Percentiles rank a stretch among this genome's conserved stretches.
These are phyloP conservation scores for Anseranas semipalmata DNA, from an alignment of 2,113 vertebrate genomes.

Conservation along the genomic window DNA sequence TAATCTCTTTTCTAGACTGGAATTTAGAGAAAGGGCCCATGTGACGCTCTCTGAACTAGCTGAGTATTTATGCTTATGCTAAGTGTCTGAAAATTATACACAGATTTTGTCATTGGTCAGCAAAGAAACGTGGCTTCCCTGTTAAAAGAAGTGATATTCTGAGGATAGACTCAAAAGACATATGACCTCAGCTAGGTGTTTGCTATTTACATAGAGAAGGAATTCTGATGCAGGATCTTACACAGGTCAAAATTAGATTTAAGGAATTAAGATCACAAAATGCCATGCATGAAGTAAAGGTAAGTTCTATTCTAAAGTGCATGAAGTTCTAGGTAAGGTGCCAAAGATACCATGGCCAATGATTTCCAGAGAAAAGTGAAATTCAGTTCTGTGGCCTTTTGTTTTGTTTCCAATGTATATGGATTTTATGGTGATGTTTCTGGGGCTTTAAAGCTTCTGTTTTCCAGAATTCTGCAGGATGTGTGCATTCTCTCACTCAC, in stretches of 20 bases:
- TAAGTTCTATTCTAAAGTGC: too few species aligned
- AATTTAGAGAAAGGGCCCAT: neutral
- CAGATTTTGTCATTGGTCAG: neutral
- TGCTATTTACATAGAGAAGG: slow-evolving; percentile 7
- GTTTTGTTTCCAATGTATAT: neutral
- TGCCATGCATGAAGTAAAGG: neutral
- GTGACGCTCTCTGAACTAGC: neutral
- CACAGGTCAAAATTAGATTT: slow-evolving; percentile 9
- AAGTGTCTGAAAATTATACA: neutral
- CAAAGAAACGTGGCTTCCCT: neutral
- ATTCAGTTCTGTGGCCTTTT: slow-evolving; percentile 4
- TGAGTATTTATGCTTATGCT: neutral
- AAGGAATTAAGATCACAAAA: slow-evolving; percentile 21
- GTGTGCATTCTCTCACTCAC: neutral
- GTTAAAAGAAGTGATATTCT: neutral
- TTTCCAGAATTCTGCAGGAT: neutral
- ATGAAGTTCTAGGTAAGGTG: neutral
- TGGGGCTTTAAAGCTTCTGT: neutral
- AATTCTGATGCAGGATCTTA: neutral
- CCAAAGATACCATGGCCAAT: neutral
- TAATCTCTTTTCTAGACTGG: neutral
- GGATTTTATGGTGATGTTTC: neutral
- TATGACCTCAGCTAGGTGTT: neutral
- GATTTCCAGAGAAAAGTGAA: slow-evolving; percentile 50
- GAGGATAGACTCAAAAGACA: slow-evolving; percentile 8